These are phyloP conservation scores for Notarius lentiginosus DNA, from an alignment of 2,113 vertebrate genomes.

Conservation along the genomic window DNA sequence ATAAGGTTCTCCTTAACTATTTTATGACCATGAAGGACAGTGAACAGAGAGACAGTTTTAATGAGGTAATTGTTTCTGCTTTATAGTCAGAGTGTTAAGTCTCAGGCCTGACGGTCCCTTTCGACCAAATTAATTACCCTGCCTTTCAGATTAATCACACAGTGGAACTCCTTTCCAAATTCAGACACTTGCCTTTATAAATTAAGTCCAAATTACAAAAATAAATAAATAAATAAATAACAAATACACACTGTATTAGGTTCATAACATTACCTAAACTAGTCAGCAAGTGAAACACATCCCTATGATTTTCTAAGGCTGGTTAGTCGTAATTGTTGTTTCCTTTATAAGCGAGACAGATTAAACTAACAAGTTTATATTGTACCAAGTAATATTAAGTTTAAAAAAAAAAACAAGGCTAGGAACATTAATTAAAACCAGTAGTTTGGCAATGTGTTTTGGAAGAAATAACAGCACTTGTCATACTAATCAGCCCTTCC, in stretches of 20 bases:
- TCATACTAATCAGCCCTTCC: background rate
- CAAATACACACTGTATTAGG: background rate
- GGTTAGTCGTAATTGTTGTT: background rate
- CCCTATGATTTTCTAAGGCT: background rate
- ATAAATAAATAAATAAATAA: background rate
- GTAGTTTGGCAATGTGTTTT: background rate
- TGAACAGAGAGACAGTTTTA: slow-evolving; percentile 28
- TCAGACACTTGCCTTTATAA: background rate
- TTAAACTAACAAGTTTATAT: background rate
- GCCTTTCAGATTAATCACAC: slow-evolving; percentile 37
- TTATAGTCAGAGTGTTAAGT: slow-evolving; percentile 31
- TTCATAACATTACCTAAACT: background rate
- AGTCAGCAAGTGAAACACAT: background rate
- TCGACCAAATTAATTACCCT: slow-evolving; percentile 25
- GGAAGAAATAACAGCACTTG: background rate
- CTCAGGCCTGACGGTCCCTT: slow-evolving; percentile 15
- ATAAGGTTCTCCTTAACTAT: background rate
- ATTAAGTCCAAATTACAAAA: slow-evolving; percentile 1
- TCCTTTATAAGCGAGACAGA: background rate
- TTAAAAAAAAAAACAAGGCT: background rate
- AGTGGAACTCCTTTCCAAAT: slow-evolving; percentile 23
- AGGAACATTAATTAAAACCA: background rate
- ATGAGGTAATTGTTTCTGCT: slow-evolving; percentile 38
- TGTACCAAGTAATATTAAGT: background rate
- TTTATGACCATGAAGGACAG: slow-evolving; percentile 22